Percentiles rank a stretch among this genome's conserved stretches.
These are phyloP conservation scores for Sinopyrophorus schimmeli DNA, from an alignment of 2,888 invertebrate species.

Conservation along the genomic window DNA sequence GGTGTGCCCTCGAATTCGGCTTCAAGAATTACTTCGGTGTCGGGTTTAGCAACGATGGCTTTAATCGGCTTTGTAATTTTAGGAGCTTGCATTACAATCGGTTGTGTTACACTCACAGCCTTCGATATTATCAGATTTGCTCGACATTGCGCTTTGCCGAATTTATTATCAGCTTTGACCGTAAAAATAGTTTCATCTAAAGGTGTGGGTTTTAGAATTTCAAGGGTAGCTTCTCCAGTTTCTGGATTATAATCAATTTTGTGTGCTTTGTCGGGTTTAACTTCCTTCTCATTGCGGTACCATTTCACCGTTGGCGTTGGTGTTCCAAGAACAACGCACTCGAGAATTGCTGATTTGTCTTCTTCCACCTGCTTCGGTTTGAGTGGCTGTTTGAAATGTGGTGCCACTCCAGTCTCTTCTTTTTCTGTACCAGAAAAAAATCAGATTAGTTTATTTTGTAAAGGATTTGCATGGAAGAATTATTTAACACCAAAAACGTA, in stretches of 20 bases:
- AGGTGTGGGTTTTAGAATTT: conserved; percentile 65
- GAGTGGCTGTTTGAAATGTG: conserved; percentile 67
- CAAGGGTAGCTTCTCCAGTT: conserved; percentile 66
- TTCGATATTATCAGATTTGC: conserved; percentile 69
- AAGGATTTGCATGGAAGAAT: background rate
- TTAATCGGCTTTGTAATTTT: conserved; percentile 78
- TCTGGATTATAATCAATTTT: conserved; percentile 63
- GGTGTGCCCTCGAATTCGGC: conserved; percentile 75
- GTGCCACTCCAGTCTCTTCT: conserved; percentile 70
- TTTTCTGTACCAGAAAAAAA: conserved; percentile 59
- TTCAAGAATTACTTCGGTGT: conserved; percentile 68
- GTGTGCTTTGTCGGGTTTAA: conserved; percentile 61
- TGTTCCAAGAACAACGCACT: conserved; percentile 69
- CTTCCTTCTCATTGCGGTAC: conserved; percentile 66
- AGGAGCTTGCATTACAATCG: conserved; percentile 65
- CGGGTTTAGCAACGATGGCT: conserved; percentile 72
- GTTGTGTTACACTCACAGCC: conserved; percentile 56
- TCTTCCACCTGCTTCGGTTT: conserved; percentile 68
- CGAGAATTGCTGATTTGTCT: conserved; percentile 64
- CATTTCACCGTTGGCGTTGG: conserved; percentile 74
- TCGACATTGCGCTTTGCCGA: conserved; percentile 73
- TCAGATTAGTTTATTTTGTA: too few species aligned
- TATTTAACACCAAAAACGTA: background rate
- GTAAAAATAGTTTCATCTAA: conserved; percentile 72
- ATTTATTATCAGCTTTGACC: conserved; percentile 72